These are phyloP conservation scores for Carassius gibelio DNA, from an alignment of 2,113 vertebrate genomes.

Conservation along the genomic window DNA sequence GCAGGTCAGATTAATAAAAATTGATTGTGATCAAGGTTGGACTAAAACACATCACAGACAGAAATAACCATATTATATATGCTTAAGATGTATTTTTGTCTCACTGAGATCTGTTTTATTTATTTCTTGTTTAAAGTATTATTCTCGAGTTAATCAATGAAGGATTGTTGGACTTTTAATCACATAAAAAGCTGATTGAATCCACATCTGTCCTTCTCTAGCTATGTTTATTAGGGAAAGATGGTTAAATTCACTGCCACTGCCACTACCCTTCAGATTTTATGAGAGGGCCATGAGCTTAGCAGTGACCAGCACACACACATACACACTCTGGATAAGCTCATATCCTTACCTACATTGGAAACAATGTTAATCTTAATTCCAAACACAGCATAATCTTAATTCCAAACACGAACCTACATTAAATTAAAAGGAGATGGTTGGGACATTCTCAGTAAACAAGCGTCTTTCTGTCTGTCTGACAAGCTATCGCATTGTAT, in stretches of 20 bases:
- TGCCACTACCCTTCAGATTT: conserved; percentile 43
- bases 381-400: conserved; percentile 62
- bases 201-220: conserved; percentile 30
- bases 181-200: conserved; percentile 12
- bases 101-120: not conserved
- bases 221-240: conserved; percentile 13
- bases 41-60: not conserved
- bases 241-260: conserved; percentile 30
- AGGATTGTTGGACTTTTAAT: conserved; percentile 5
- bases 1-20: not conserved
- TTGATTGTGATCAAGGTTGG: not conserved
- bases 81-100: conserved; percentile 1
- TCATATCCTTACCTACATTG: conserved; percentile 61
- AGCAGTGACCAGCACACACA: conserved; percentile 54
- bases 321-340: conserved; percentile 50
- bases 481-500: too few species aligned
- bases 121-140: not conserved
- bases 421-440: conserved; percentile 66
- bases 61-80: not conserved
- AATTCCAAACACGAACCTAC: conserved; percentile 58
- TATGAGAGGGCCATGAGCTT: conserved; percentile 41
- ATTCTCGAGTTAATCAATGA: not conserved
- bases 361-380: conserved; percentile 69
- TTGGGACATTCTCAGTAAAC: conserved; percentile 15
- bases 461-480: not conserved